Evolutionary conservation across 2,888 invertebrate species (phyloP), one percentile per base, ranked within the genome.

Genomic region (Bombyx huttoni): DNA sequence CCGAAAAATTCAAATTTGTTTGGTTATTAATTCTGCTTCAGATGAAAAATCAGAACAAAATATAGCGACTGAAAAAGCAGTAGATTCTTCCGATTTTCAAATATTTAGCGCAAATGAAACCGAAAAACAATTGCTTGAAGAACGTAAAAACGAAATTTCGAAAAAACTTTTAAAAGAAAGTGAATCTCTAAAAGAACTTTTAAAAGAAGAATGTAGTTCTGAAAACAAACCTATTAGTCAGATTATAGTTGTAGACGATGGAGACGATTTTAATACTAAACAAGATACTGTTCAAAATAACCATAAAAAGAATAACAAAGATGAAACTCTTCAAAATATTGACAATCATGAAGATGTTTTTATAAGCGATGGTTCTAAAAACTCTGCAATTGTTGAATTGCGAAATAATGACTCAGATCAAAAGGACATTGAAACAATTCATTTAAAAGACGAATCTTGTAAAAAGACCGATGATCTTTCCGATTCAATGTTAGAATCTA

Each of bases 1-100:
- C 24, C 70, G 78, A 7, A 82, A 83, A 73, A 80, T 81, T 58
- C 76, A 83, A 67, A 80, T 82, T 54, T 75, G 78, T 58, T 64
- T 81, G 8, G 78, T 80, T 6, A 71, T 81, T 24, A 78, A 81
- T 59, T 58, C 68, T 40, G 12, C 40, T 40, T 40, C 7, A 40
- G 40, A 40, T 12, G 40, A 40, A 40, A 40, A 40, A 40, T 12
- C 40, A 40, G 7, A 10, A 13, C 47, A 51, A 52, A 53, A 7
- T 49, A n/a, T 46, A 24, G 62, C 64, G 34, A 56, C 40, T 35
- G 45, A 13, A 50, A 48, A 46, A 10, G 13, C 13, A 13, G 51
- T 60, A 48, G 63, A 79, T 52, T 50, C 63, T 33, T 64, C 68
- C 12, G 82, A 84, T 54, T 72, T 81, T 54, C 77, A 81, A 68